phyloP scores from a whole-genome alignment of 2,888 invertebrate species.

The Apotomis turbidana region DNA sequence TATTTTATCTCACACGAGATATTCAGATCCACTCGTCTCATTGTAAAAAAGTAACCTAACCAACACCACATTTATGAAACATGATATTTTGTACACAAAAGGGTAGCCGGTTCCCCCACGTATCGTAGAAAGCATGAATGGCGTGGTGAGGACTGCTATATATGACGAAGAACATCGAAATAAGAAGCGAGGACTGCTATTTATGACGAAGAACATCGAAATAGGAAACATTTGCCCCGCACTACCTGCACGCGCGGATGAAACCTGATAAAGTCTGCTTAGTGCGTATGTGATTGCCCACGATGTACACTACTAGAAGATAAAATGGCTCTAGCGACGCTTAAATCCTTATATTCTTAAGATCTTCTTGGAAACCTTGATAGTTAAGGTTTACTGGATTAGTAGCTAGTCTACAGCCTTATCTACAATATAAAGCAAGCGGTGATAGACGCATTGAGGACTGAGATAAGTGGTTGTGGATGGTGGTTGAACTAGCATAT shows the following conservation, averaged over 20 bases:
- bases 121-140: constrained; percentile 23
- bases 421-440: too few species aligned
- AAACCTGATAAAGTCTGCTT: constrained; percentile 67
- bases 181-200: constrained; percentile 5
- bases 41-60: too few species aligned
- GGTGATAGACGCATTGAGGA: too few species aligned
- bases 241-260: constrained; percentile 57
- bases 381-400: too few species aligned
- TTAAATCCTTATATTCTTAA: background rate
- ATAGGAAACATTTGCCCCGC: constrained; percentile 24
- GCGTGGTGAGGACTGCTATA: background rate
- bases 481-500: too few species aligned
- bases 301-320: background rate
- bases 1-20: too few species aligned
- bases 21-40: too few species aligned
- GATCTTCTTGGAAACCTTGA: background rate
- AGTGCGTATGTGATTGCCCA: constrained; percentile 53
- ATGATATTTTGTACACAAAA: constrained; percentile 13
- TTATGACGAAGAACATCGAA: constrained; percentile 8
- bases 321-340: too few species aligned
- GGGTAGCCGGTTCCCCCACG: constrained; percentile 10
- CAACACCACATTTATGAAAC: constrained; percentile 8
- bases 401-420: too few species aligned
- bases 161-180: constrained; percentile 9
- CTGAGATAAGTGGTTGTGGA: too few species aligned